phyloP scores from a whole-genome alignment of 2,113 vertebrate genomes.

The Panthera uncia region DNA sequence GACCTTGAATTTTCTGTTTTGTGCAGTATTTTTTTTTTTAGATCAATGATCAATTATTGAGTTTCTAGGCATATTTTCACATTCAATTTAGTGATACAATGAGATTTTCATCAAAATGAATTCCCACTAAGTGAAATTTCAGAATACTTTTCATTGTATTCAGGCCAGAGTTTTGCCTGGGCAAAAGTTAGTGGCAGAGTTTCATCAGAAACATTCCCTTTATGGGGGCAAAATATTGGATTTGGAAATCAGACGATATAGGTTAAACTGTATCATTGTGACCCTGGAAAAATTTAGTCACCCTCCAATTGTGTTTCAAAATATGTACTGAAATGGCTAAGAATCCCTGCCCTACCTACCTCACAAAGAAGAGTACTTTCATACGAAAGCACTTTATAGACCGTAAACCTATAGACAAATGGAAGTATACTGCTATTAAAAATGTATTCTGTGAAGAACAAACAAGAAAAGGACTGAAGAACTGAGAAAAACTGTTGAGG shows the following conservation, averaged over 20 bases:
- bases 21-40: background rate
- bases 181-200: background rate
- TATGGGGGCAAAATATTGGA: background rate
- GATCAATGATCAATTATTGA: background rate
- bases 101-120: conserved; percentile 12
- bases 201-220: conserved; percentile 5
- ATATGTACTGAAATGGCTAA: background rate
- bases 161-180: background rate
- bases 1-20: background rate
- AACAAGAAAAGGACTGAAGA: conserved; percentile 3
- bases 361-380: background rate
- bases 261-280: background rate
- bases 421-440: background rate
- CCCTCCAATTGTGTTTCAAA: background rate
- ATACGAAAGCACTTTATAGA: background rate
- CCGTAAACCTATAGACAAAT: background rate
- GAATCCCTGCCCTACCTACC: background rate
- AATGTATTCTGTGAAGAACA: background rate
- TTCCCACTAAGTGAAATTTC: background rate
- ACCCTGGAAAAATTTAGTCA: background rate
- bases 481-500: background rate
- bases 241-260: background rate
- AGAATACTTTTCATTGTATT: background rate
- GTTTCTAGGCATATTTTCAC: background rate
- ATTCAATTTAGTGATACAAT: background rate